Conservation (phyloP, 2,113 vertebrate genomes). For the Datnioides undecimradiatus region DNA sequence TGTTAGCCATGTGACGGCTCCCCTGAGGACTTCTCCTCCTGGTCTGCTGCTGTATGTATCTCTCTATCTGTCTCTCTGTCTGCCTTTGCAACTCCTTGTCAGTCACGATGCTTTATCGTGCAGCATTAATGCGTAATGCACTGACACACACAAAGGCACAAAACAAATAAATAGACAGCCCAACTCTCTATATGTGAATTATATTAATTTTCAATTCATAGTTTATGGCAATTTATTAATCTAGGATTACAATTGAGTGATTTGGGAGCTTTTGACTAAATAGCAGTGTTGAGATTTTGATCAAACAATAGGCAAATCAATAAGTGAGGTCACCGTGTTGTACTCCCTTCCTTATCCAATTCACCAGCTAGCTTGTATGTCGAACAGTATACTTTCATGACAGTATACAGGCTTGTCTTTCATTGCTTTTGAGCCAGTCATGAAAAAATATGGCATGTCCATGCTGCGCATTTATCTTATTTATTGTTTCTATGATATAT, state of each 20-base stretch:
- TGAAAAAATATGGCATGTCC: no score
- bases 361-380: background rate
- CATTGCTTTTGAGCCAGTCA: no score
- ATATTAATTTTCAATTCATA: background rate
- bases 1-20: constrained; percentile 2
- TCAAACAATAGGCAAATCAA: background rate
- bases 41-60: background rate
- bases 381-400: no score
- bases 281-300: background rate
- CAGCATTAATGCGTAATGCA: no score
- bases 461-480: no score
- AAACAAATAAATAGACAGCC: background rate
- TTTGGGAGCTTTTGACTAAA: background rate
- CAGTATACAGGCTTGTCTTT: no score
- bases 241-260: background rate
- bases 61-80: background rate
- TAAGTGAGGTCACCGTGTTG: background rate
- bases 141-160: background rate
- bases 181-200: background rate
- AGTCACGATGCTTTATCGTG: background rate
- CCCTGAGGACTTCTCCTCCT: constrained; percentile 4
- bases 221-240: no score
- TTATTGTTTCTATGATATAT: no score
- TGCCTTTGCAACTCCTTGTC: no score
- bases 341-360: background rate